Evolutionary conservation across 2,797 vertebrate genomes (phyloP).

Genomic region (Chelon auratus): DNA sequence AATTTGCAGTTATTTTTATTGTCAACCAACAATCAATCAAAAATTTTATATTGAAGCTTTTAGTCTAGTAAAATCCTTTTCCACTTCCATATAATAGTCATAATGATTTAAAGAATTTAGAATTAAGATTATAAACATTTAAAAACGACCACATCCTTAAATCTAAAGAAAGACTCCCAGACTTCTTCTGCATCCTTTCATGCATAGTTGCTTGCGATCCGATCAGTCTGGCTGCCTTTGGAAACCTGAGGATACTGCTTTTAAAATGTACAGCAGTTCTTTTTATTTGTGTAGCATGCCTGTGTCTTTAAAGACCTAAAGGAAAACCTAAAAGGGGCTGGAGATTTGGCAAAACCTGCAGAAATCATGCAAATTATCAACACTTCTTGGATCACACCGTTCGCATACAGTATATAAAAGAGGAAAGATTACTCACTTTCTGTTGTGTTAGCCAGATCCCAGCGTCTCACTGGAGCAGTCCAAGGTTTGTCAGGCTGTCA

Average conservation of each 20-base stretch:
- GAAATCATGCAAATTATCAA: neutral
- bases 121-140: neutral
- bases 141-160: neutral
- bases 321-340: neutral
- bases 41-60: too few relatives aligned
- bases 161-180: neutral
- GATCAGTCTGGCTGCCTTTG: neutral
- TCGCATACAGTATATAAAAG: neutral
- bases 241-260: neutral
- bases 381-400: neutral
- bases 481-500: slow-evolving; percentile 67
- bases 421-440: slow-evolving; percentile 67
- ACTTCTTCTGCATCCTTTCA: neutral
- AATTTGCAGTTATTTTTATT: neutral
- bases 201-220: neutral
- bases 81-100: too few relatives aligned
- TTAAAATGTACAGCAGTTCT: too few relatives aligned
- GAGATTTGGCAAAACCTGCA: neutral
- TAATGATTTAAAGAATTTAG: too few relatives aligned
- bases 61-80: too few relatives aligned
- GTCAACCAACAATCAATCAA: neutral
- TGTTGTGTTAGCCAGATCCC: slow-evolving; percentile 58
- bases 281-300: too few relatives aligned
- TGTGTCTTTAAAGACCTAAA: neutral
- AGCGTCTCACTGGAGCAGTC: slow-evolving; percentile 60